Base-by-base conservation (phyloP, 2,113 vertebrate genomes). In the Tinamus guttatus region DNA sequence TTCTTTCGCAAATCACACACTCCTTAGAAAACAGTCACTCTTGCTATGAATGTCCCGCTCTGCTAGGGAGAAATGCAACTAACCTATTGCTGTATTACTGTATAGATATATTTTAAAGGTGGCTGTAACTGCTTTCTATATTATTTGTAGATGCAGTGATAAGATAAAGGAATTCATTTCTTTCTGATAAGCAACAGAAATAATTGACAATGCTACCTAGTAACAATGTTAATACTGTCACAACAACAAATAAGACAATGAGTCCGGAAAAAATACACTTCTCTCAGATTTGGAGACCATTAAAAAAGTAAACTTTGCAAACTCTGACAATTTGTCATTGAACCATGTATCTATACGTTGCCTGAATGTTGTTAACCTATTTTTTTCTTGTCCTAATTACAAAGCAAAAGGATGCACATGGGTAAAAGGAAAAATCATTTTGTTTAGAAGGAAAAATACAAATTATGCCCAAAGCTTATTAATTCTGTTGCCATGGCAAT, bases 401-500 rank as follows among this genome's bases (percentile, higher is more conserved):
- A 92, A 68, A 62, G 52, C 34, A 64, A 88, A 90, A 87, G 60
- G 54, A 62, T 95, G 92, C 43, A 16, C 43, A 40, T 59, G 47
- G 59, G 49, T 80, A 89, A 93, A 93, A 76, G 63, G 9, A 75
- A 38, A 88, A 92, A 65, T 25, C 0, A 74, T 74, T 94, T 86
- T 90, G 52, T 96, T 94, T 67, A 63, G 90, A 94, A 94, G 49
- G 51, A 36, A 70, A 95, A 94, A 38, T 56, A 51, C 24, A 40
- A 87, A 83, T 69, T 79, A 73, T 64, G 52, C 58, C 67, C 1
- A 9, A 88, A 96, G 67, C 51, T 47, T 93, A 87, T 87, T 80
- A 91, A 96, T 84, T 94, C 59, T 84, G 94, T 93, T 97, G 82
- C 87, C 77, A 93, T 95, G 95, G 67, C 90, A 95, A 94, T 95